Percentiles rank a stretch among this genome's conserved stretches.
phyloP scores from a whole-genome alignment of 2,888 invertebrate species.

The Phyto melanocephala region DNA sequence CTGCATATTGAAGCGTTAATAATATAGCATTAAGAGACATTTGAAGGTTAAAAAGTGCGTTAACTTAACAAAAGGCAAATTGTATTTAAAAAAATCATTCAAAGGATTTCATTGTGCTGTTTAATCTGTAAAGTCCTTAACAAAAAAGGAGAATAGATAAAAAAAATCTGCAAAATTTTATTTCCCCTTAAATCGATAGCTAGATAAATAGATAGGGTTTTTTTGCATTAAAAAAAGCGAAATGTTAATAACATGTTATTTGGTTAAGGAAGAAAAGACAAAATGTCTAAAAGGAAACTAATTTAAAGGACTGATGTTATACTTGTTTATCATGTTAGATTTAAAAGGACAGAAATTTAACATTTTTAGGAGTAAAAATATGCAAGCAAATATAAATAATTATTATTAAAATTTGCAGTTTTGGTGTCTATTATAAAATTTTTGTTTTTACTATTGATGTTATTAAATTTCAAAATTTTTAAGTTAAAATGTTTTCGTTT shows the following conservation, averaged over 20 bases:
- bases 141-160: background rate
- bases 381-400: too few species aligned
- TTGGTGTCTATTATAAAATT: too few species aligned
- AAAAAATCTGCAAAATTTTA: background rate
- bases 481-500: too few species aligned
- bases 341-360: too few species aligned
- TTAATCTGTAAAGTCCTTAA: background rate
- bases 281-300: too few species aligned
- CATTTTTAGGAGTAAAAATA: too few species aligned
- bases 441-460: too few species aligned
- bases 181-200: constrained; percentile 39
- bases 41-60: constrained; percentile 76
- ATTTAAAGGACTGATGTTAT: too few species aligned
- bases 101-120: background rate
- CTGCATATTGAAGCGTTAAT: constrained; percentile 58
- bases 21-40: constrained; percentile 60
- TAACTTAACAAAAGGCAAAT: constrained; percentile 49
- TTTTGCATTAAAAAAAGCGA: background rate
- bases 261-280: too few species aligned
- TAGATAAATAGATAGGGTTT: constrained; percentile 9
- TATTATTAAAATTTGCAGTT: too few species aligned
- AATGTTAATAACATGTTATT: constrained; percentile 22
- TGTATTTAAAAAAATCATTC: background rate
- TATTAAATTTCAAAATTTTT: too few species aligned
- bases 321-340: too few species aligned